These are phyloP conservation scores for Grallaria varia DNA, from an alignment of 2,113 vertebrate species.

Conservation along the genomic window DNA sequence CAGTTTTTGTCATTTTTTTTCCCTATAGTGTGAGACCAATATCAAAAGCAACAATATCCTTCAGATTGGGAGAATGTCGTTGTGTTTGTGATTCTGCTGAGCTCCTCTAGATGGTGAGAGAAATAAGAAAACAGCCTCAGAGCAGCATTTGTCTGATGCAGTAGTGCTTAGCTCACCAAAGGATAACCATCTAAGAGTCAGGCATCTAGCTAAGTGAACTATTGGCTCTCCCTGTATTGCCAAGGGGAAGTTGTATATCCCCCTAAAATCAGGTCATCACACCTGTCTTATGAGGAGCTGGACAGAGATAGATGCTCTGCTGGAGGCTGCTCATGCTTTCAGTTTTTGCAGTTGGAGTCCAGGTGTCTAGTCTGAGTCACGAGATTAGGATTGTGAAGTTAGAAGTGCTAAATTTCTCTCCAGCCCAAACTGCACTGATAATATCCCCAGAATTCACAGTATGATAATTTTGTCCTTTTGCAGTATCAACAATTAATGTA, in stretches of 20 bases:
- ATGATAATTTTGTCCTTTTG: not conserved
- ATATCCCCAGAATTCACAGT: not conserved
- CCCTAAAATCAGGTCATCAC: not conserved
- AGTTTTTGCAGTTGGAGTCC: not conserved
- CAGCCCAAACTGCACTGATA: not conserved
- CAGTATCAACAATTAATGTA: not conserved
- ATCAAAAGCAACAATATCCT: not conserved
- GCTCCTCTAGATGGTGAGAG: not conserved
- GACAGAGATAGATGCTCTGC: not conserved
- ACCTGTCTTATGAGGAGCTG: not conserved
- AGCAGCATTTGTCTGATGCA: not conserved
- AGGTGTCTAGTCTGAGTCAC: not conserved
- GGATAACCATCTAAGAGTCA: not conserved
- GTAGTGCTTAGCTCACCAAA: not conserved
- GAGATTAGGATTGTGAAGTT: not conserved
- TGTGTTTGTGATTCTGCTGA: not conserved
- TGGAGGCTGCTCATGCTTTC: not conserved
- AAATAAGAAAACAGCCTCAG: not conserved
- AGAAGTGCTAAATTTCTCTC: not conserved
- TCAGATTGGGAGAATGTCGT: not conserved
- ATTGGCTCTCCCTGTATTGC: not conserved
- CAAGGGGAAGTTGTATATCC: not conserved
- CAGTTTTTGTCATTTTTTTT: not conserved
- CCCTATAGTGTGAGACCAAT: not conserved
- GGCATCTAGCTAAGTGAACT: not conserved